Evolutionary conservation across 2,888 invertebrate genomes (phyloP), one percentile per base, ranked within the genome.

Genomic region (Opisthograptis luteolata): DNA sequence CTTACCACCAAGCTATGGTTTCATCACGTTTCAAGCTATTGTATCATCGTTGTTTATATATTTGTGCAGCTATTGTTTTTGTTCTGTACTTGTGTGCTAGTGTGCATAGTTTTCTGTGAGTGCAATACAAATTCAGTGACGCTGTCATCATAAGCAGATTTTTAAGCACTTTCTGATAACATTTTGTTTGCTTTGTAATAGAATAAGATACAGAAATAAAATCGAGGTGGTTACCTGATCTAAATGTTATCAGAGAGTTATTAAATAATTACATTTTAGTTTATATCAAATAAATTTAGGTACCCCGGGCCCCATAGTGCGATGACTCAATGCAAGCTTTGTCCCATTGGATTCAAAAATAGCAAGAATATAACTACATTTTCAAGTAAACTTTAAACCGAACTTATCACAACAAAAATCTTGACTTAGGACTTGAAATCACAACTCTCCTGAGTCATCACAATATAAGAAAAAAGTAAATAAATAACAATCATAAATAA

Each of bases 301-400:
- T 66, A 61, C 72, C 77, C 79, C 79, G 71, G 76, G 79, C 79
- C 80, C 82, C 81, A 89, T 89, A 89, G 87, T 90, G 89, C 89
- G 89, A 89, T 89, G 89, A 90, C 89, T 88, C 89, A 89, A 89
- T 90, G 89, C 89, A 89, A 89, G 83, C 88, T 89, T 87, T 83
- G 84, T 87, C 88, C 81, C 81, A 77, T 82, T 70, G 76, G 81
- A 81, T 73, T 77, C 62, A 27, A 51, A 64, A 64, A 70, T 22
- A 35, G 22, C 36, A 48, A 48, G 24, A 25, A 37, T 8, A 64
- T 51, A 54, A 48, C 22, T 50, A 58, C 5, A 25, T 45, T 47
- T 57, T 55, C 50, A 68, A 60, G 65, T 64, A 52, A 62, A 62
- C 60, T 54, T 60, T 64, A 66, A 65, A 72, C 64, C 56, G 46